Percentiles rank a stretch among this genome's conserved stretches.
Conservation (phyloP, 2,797 vertebrate species). For the Dromococcyx pavoninus region DNA sequence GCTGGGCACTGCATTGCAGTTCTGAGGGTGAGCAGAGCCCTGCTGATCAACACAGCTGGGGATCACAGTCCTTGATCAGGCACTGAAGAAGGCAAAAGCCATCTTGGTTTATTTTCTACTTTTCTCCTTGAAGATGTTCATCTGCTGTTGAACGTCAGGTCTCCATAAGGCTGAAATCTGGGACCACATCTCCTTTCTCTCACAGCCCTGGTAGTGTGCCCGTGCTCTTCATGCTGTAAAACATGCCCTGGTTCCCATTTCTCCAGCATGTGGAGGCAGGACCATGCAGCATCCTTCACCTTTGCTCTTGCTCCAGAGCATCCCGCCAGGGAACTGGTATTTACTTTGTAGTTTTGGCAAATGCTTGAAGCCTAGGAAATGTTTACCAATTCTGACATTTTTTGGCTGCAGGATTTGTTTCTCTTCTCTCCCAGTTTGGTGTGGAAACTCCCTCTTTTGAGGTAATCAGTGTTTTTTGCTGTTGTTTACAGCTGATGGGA, state of each 20-base stretch:
- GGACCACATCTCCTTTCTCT: not conserved
- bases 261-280: not conserved
- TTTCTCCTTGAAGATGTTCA: not conserved
- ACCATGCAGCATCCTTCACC: not conserved
- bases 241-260: not conserved
- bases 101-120: not conserved
- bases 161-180: not conserved
- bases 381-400: not conserved
- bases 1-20: not conserved
- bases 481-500: slow-evolving; percentile 38
- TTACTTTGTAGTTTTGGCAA: not conserved
- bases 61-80: not conserved
- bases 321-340: not conserved
- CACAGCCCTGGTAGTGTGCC: not conserved
- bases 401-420: slow-evolving; percentile 33
- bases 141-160: not conserved
- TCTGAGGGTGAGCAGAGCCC: not conserved
- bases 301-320: slow-evolving; percentile 7
- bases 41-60: not conserved
- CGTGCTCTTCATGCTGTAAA: not conserved
- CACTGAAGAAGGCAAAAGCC: not conserved
- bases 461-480: not conserved
- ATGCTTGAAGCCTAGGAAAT: not conserved
- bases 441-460: slow-evolving; percentile 1
- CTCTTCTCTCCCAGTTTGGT: not conserved